Percentiles rank a stretch among this genome's conserved stretches.
phyloP scores from a whole-genome alignment of 2,888 invertebrate species.

The Drosophila yooni region DNA sequence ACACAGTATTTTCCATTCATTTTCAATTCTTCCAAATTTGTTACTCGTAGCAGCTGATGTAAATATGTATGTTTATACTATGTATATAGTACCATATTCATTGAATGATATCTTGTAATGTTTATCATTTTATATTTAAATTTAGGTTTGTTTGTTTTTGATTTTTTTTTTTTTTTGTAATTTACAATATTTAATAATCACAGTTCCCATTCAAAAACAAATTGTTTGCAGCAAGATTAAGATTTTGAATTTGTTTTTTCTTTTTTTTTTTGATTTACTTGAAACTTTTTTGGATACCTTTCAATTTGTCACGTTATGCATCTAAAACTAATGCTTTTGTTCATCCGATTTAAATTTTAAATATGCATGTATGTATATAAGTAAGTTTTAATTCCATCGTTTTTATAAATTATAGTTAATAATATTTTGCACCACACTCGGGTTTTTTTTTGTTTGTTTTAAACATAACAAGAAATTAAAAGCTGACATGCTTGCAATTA shows the following conservation, averaged over 20 bases:
- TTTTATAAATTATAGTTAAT: constrained; percentile 34
- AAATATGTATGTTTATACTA: constrained; percentile 51
- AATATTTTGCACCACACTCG: constrained; percentile 31
- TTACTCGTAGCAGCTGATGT: constrained; percentile 48
- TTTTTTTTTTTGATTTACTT: constrained; percentile 51
- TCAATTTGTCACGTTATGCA: constrained; percentile 42
- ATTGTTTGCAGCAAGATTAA: constrained; percentile 54
- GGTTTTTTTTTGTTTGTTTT: constrained; percentile 1
- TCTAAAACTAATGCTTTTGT: constrained; percentile 24
- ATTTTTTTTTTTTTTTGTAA: constrained; percentile 32
- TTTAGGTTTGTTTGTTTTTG: constrained; percentile 22
- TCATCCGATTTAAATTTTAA: constrained; percentile 25
- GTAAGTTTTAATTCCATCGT: constrained; percentile 24
- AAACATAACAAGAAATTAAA: constrained; percentile 23
- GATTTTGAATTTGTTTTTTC: constrained; percentile 66
- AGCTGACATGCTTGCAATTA: constrained; percentile 20
- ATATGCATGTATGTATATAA: constrained; percentile 9
- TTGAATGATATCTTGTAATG: constrained; percentile 54
- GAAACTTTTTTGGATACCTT: constrained; percentile 64
- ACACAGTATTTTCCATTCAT: constrained; percentile 16
- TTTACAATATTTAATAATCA: constrained; percentile 78
- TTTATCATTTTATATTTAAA: constrained; percentile 23
- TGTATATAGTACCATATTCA: constrained; percentile 69
- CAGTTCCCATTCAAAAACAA: constrained; percentile 76
- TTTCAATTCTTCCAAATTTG: constrained; percentile 11